These are phyloP conservation scores for Drosophila seguyi DNA, from an alignment of 1,140 invertebrate genomes.

Conservation along the genomic window DNA sequence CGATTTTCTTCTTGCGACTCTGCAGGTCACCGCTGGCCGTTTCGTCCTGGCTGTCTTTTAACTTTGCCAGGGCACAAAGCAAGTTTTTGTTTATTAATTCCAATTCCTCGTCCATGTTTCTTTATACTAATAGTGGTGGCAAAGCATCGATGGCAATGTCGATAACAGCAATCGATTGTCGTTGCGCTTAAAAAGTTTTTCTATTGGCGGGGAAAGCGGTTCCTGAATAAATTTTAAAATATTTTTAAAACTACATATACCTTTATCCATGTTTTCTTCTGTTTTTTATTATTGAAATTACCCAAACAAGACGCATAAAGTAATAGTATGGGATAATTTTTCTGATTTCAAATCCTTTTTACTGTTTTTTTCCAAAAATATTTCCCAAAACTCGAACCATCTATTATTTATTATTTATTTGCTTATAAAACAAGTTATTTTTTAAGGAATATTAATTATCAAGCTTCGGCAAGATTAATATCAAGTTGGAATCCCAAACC, in stretches of 20 bases:
- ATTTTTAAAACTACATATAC: too few relatives aligned
- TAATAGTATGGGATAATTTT: not conserved
- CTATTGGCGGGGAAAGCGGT: not conserved
- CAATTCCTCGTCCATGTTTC: slow-evolving; percentile 59
- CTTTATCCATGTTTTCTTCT: not conserved
- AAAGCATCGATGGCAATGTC: not conserved
- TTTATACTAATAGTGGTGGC: slow-evolving; percentile 7
- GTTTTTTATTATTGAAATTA: not conserved
- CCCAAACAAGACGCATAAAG: not conserved
- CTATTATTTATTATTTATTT: not conserved
- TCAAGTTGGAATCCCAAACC: slow-evolving; percentile 87
- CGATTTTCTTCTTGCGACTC: slow-evolving; percentile 41
- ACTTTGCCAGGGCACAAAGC: slow-evolving; percentile 33
- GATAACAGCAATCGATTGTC: not conserved
- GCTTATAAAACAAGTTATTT: not conserved
- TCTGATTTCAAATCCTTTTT: too few relatives aligned
- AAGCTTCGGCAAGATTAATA: not conserved
- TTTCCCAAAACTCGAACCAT: not conserved
- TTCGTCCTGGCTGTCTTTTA: slow-evolving; percentile 4
- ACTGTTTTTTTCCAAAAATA: not conserved
- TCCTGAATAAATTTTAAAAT: not conserved
- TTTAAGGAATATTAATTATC: not conserved
- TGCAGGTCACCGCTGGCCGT: not conserved
- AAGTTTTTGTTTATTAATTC: slow-evolving; percentile 51
- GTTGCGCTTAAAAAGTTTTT: not conserved